These are phyloP conservation scores for Palythoa caribaeorum DNA, from an alignment of 92 coral and sea anemone genomes.

Conservation along the genomic window DNA sequence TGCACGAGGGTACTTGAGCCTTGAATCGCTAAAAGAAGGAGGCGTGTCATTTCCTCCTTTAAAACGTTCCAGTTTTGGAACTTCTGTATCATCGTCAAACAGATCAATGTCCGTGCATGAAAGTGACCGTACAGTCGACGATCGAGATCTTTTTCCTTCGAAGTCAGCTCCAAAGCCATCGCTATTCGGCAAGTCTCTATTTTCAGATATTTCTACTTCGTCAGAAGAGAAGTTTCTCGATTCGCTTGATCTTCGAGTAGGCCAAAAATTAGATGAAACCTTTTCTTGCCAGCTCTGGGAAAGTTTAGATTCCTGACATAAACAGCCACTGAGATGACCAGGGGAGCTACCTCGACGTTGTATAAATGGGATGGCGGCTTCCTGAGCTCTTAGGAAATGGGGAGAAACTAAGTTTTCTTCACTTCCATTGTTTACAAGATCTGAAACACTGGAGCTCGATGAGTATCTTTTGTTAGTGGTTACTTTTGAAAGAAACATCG, in stretches of 20 bases:
- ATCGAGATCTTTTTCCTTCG: neutral
- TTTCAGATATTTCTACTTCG: neutral
- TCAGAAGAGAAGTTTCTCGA: neutral
- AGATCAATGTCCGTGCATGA: slow-evolving; percentile 26
- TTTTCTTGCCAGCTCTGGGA: slow-evolving; percentile 10
- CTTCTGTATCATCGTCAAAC: slow-evolving; percentile 12
- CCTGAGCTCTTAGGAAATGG: neutral
- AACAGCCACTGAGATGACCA: neutral
- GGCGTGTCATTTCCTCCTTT: slow-evolving; percentile 51
- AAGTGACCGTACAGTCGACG: slow-evolving; percentile 29
- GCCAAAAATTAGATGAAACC: neutral
- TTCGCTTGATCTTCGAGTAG: neutral
- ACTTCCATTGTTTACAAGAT: neutral
- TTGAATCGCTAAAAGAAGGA: slow-evolving; percentile 13
- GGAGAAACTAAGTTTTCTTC: neutral
- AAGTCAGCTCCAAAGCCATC: neutral
- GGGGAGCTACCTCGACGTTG: neutral
- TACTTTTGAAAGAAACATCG: neutral
- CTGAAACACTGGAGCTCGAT: slow-evolving; percentile 34
- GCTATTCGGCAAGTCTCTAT: neutral
- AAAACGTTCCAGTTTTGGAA: neutral
- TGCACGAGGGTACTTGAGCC: slow-evolving; percentile 75
- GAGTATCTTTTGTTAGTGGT: slow-evolving; percentile 1
- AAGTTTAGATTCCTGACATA: neutral
- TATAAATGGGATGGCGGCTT: neutral